A percentile compares a stretch with the other conserved stretches of the same genome.
phyloP scores from a whole-genome alignment of 2,888 invertebrate species.

The Acrocera orbiculus region DNA sequence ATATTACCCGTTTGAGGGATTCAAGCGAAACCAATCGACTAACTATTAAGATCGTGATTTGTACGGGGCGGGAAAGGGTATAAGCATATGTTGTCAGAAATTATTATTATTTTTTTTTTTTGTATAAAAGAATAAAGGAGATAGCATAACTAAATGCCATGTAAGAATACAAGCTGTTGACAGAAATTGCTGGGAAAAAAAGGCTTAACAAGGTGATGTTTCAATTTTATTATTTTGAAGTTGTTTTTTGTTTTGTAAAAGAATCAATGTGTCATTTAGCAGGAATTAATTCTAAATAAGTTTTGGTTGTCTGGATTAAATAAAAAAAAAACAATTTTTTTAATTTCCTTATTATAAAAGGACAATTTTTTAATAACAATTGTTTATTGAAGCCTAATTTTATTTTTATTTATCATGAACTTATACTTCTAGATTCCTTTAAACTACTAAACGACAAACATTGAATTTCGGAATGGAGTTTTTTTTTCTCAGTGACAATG shows the following conservation, averaged over 20 bases:
- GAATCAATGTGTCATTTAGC: not conserved
- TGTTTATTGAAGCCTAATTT: too few relatives aligned
- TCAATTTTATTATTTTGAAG: constrained; percentile 4
- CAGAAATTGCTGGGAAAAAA: not conserved
- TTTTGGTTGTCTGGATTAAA: too few relatives aligned
- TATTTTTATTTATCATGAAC: too few relatives aligned
- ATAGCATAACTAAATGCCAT: constrained; percentile 4
- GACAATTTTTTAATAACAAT: too few relatives aligned
- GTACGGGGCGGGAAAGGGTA: constrained; percentile 1
- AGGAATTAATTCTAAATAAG: too few relatives aligned
- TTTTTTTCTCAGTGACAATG: too few relatives aligned
- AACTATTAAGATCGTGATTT: constrained; percentile 6
- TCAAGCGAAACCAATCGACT: constrained; percentile 10
- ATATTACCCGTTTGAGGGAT: constrained; percentile 11
- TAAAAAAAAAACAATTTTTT: too few relatives aligned
- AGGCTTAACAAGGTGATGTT: constrained; percentile 5
- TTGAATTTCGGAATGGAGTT: too few relatives aligned
- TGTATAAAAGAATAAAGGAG: constrained; percentile 1
- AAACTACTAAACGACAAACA: too few relatives aligned
- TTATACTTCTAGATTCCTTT: too few relatives aligned
- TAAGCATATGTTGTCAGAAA: constrained; percentile 9
- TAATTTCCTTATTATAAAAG: too few relatives aligned
- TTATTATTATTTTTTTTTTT: constrained; percentile 4
- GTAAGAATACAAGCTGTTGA: constrained; percentile 7
- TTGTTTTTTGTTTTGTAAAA: too few relatives aligned